phyloP scores from a whole-genome alignment of 2,888 invertebrate genomes.

The Hoplodrina ambigua region DNA sequence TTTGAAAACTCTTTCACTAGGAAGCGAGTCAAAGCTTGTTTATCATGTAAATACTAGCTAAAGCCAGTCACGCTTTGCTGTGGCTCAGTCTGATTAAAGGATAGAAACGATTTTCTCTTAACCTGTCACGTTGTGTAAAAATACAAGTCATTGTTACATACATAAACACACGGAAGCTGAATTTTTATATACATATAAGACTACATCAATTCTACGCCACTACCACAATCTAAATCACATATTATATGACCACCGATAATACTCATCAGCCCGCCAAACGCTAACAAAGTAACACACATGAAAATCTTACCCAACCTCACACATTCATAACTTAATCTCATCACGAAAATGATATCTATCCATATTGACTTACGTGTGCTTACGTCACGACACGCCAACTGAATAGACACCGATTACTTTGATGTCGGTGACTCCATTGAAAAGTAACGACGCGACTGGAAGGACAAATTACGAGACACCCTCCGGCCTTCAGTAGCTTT shows the following conservation, averaged over 20 bases:
- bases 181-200: too few species aligned
- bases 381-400: conserved; percentile 40
- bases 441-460: conserved; percentile 40
- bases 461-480: conserved; percentile 50
- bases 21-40: too few species aligned
- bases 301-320: background rate
- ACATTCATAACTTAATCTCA: background rate
- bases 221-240: too few species aligned
- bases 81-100: too few species aligned
- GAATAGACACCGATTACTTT: conserved; percentile 66
- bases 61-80: too few species aligned
- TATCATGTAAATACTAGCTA: too few species aligned
- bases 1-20: too few species aligned
- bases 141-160: too few species aligned
- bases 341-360: conserved; percentile 34
- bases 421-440: conserved; percentile 61
- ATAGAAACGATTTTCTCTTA: too few species aligned
- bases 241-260: background rate
- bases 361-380: conserved; percentile 20
- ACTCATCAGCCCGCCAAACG: background rate
- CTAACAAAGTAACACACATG: background rate
- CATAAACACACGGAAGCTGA: too few species aligned
- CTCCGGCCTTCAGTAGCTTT: conserved; percentile 31
- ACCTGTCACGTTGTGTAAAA: too few species aligned
- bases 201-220: too few species aligned